These are phyloP conservation scores for Sepiola atlantica DNA, from an alignment of 2,888 invertebrate species.

Conservation along the genomic window DNA sequence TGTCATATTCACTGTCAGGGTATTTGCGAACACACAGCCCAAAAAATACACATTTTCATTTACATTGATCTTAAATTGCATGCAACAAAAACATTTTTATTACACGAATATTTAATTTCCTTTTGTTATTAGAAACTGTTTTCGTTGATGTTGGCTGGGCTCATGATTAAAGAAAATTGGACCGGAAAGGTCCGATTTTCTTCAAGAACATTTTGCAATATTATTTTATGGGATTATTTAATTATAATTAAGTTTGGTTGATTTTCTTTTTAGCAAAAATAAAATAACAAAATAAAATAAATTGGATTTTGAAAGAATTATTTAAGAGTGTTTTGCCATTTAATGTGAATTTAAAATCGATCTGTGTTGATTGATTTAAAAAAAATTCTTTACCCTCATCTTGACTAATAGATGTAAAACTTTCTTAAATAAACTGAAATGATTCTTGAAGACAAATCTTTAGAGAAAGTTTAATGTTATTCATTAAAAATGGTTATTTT, in stretches of 20 bases:
- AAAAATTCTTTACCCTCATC: background rate
- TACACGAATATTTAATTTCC: background rate
- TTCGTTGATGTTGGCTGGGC: background rate
- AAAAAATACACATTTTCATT: too few species aligned
- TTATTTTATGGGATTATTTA: background rate
- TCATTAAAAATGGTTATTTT: background rate
- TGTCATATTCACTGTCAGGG: too few species aligned
- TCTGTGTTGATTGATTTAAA: background rate
- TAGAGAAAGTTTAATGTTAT: background rate
- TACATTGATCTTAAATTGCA: too few species aligned
- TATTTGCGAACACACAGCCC: too few species aligned
- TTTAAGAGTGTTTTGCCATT: background rate
- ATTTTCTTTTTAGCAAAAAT: background rate
- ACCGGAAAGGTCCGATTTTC: background rate
- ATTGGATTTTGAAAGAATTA: background rate
- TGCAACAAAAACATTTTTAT: too few species aligned
- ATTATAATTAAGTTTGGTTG: background rate
- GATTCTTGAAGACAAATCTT: background rate
- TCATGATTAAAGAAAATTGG: background rate
- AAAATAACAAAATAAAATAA: too few species aligned
- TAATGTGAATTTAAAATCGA: background rate
- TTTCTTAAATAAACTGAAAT: background rate
- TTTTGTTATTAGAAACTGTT: background rate
- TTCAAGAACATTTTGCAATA: background rate
- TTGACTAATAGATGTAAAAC: background rate